A percentile compares a stretch with the other conserved stretches of the same genome.
Conservation (phyloP, 2,113 vertebrate species). For the Eptesicus fuscus region DNA sequence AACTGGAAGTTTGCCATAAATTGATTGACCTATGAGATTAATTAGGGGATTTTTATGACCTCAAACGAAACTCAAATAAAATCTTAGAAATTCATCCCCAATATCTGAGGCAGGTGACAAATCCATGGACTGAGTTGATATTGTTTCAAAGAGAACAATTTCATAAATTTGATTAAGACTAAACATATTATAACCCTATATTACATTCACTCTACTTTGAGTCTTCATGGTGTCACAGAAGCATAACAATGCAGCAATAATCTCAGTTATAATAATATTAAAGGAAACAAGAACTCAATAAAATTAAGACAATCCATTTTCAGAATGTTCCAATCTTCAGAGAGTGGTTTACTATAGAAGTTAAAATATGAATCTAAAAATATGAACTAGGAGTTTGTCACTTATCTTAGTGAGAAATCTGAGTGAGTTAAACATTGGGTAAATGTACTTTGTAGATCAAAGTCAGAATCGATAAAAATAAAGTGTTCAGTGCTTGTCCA, state of each 20-base stretch:
- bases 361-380: neutral
- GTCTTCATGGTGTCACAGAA: neutral
- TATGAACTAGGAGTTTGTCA: neutral
- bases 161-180: neutral
- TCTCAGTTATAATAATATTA: neutral
- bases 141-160: neutral
- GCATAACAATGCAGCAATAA: neutral
- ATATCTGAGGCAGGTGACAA: neutral
- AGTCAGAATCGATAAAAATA: neutral
- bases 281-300: neutral
- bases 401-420: neutral
- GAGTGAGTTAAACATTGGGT: neutral
- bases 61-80: neutral
- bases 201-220: neutral
- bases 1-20: neutral
- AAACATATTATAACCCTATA: neutral
- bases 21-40: neutral
- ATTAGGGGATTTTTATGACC: neutral
- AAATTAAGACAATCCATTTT: neutral
- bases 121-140: neutral
- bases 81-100: neutral
- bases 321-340: neutral
- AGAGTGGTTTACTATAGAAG: neutral
- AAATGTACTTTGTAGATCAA: neutral
- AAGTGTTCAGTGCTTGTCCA: neutral